Conservation (phyloP, 2,113 vertebrate species). For the Pterocles orientalis region DNA sequence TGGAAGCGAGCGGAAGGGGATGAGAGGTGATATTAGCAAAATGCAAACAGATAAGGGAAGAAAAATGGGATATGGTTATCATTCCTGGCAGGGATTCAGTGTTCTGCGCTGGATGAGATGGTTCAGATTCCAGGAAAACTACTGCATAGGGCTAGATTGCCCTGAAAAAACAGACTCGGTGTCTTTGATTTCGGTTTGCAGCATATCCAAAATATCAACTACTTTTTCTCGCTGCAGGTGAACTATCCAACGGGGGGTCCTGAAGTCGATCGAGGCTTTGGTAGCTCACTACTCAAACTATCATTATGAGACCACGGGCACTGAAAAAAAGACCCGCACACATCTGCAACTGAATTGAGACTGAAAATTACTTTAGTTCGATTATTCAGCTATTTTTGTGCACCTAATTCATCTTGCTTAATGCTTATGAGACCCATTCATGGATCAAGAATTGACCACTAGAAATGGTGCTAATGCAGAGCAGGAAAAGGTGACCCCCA, state of each 20-base stretch:
- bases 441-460: background rate
- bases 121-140: slow-evolving; percentile 49
- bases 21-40: slow-evolving; percentile 57
- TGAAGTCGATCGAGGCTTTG: background rate
- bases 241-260: background rate
- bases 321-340: background rate
- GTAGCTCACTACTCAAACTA: background rate
- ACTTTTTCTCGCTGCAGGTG: background rate
- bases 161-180: background rate
- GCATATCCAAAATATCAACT: background rate
- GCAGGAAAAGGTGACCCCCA: background rate
- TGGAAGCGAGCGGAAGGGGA: slow-evolving; percentile 42
- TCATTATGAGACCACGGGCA: background rate
- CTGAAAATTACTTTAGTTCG: background rate
- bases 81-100: slow-evolving; percentile 54
- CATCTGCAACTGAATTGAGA: background rate
- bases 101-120: background rate
- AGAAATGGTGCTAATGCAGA: background rate
- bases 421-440: background rate
- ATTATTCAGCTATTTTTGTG: background rate
- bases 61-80: slow-evolving; percentile 65
- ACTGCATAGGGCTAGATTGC: background rate
- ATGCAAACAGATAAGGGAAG: slow-evolving; percentile 66
- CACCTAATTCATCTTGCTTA: background rate
- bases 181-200: background rate